Percentiles rank a stretch among this genome's conserved stretches.
Evolutionary conservation across 2,797 vertebrate genomes (phyloP).

Genomic region (Hybognathus amarus): DNA sequence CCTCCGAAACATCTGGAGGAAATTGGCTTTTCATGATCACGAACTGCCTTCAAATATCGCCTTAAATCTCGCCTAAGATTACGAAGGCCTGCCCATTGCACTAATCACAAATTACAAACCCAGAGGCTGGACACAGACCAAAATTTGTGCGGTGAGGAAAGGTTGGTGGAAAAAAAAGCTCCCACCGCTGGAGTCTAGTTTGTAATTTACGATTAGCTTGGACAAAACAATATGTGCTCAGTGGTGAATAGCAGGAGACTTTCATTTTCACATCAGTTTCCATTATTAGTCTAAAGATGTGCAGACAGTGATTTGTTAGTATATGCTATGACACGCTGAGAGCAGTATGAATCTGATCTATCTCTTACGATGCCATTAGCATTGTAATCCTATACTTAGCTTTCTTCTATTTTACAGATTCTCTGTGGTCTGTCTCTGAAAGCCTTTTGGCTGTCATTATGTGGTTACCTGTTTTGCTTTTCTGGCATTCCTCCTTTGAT

Average conservation of each 20-base stretch:
- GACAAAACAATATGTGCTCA: slow-evolving; percentile 40
- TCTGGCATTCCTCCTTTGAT: slow-evolving; percentile 71
- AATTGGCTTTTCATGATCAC: slow-evolving; percentile 51
- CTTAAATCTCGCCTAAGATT: slow-evolving; percentile 55
- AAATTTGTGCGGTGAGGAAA: slow-evolving; percentile 31
- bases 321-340: slow-evolving; percentile 55
- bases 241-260: slow-evolving; percentile 53
- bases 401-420: slow-evolving; percentile 67
- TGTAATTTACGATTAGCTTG: slow-evolving; percentile 62
- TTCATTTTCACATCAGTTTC: slow-evolving; percentile 46
- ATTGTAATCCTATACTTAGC: neutral
- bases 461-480: slow-evolving; percentile 73
- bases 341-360: slow-evolving; percentile 25
- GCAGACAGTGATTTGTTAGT: slow-evolving; percentile 59
- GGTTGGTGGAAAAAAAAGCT: slow-evolving; percentile 33
- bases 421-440: slow-evolving; percentile 68
- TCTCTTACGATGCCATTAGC: neutral
- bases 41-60: slow-evolving; percentile 52
- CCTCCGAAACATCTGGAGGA: slow-evolving; percentile 55
- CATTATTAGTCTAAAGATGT: slow-evolving; percentile 51
- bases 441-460: slow-evolving; percentile 77
- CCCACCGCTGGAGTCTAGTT: slow-evolving; percentile 40
- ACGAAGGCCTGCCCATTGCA: slow-evolving; percentile 46
- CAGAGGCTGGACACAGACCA: slow-evolving; percentile 57
- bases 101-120: slow-evolving; percentile 66